Percentiles rank a stretch among this genome's conserved stretches.
Evolutionary conservation across 2,797 vertebrate species (phyloP).

Genomic region (Merluccius polli): DNA sequence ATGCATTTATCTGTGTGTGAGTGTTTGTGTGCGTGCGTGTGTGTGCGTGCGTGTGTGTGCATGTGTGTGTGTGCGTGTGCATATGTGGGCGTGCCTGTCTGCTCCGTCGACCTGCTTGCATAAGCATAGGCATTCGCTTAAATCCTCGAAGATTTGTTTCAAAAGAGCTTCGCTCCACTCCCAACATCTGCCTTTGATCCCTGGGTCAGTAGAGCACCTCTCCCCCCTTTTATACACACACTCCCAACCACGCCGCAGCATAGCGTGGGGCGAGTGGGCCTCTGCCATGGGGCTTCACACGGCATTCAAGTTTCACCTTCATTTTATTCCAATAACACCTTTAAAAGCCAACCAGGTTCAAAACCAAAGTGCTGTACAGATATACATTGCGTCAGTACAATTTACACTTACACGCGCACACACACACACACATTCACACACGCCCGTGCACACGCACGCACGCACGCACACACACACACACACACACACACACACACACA

Average conservation of each 20-base stretch:
- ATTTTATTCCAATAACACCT: too few species aligned
- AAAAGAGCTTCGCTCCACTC: slow-evolving; percentile 23
- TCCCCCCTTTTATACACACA: slow-evolving; percentile 11
- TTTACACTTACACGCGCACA: neutral
- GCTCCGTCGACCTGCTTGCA: neutral
- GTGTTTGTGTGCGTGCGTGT: neutral
- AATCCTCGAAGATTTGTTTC: slow-evolving; percentile 29
- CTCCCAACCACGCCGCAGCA: too few species aligned
- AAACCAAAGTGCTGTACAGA: neutral
- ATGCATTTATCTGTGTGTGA: neutral
- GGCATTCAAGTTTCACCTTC: too few species aligned
- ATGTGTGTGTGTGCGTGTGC: too few species aligned
- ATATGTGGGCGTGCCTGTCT: neutral
- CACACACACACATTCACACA: neutral
- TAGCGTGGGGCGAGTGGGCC: too few species aligned
- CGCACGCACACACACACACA: too few species aligned
- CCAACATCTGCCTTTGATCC: slow-evolving; percentile 49
- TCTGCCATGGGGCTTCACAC: too few species aligned
- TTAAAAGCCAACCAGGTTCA: too few species aligned
- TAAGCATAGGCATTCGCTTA: slow-evolving; percentile 3
- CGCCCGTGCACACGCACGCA: neutral
- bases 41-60: too few species aligned
- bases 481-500: too few species aligned
- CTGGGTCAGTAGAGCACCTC: slow-evolving; percentile 5
- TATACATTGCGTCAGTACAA: neutral